These are phyloP conservation scores for Trinorchestia longiramus DNA, from an alignment of 1,140 invertebrate genomes.

Conservation along the genomic window DNA sequence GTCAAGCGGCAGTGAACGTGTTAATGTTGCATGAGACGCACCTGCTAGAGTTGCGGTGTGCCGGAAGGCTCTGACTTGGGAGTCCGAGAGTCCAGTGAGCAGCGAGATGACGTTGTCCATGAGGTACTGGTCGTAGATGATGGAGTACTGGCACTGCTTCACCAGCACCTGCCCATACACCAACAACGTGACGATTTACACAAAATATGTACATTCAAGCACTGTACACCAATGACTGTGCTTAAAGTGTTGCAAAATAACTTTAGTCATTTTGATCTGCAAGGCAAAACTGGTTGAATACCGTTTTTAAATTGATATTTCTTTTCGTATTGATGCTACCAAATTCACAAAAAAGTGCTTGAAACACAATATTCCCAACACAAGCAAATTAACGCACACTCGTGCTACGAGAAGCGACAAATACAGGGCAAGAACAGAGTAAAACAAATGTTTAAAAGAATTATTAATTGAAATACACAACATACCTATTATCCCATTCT, in stretches of 20 bases:
- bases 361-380: too few species aligned
- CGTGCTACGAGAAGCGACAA: too few species aligned
- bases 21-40: slow-evolving; percentile 69
- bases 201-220: too few species aligned
- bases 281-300: background rate
- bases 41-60: slow-evolving; percentile 98
- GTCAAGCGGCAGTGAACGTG: too few species aligned
- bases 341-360: too few species aligned
- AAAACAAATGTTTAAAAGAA: too few species aligned
- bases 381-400: too few species aligned
- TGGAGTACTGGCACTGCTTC: slow-evolving; percentile 97
- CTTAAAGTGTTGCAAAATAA: background rate
- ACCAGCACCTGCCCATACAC: slow-evolving; percentile 82
- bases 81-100: slow-evolving; percentile 96
- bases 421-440: too few species aligned
- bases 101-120: slow-evolving; percentile 99
- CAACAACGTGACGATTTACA: background rate
- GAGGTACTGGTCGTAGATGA: slow-evolving; percentile 98
- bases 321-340: too few species aligned
- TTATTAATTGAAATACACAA: too few species aligned
- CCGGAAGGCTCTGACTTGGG: slow-evolving; percentile 96
- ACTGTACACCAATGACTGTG: too few species aligned
- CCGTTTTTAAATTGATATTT: background rate
- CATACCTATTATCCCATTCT: too few species aligned
- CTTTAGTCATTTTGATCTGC: background rate